Base-by-base conservation (phyloP, 1,140 invertebrate genomes). In the Lineus longissimus region DNA sequence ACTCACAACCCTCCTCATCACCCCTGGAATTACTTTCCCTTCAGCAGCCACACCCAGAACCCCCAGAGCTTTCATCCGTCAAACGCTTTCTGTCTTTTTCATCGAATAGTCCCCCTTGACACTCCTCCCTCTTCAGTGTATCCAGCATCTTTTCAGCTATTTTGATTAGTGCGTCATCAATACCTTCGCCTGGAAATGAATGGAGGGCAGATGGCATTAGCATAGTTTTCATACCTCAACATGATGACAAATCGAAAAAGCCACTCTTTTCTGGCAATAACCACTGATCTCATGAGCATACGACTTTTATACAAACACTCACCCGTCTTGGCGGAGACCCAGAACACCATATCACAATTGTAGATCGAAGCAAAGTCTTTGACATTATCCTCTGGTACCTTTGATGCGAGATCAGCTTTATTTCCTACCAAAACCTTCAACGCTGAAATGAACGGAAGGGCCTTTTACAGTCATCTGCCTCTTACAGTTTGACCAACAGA, bases 261-360 rank as follows among this genome's bases (percentile, higher is more conserved):
- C 13, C 23, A 11, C 9, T 55, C 54, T 15, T 55, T 13, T 13
- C 15, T 13, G 23, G 22, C 11, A 17, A 11, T 15, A 15, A 11
- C 22, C 13, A 23, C 15, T 15, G 23, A 15, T 17, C 15, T 15
- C 11, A 25, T 11, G 11, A 23, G 11, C 11, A 13, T 15, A 13
- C 22, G 11, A 55, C 15, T 13, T 15, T 11, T 11, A 55, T 23
- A 15, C 11, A 19, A 27, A 17, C 23, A 19, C 63, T 19, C 55
- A 72, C 72, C 70, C 36, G 72, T 72, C 33, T 66, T 65, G 13
- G 72, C 70, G 2, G 70, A 72, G 2, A 66, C 59, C 0, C 64
- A 25, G 51, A 71, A 72, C 2, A 63, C 56, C 29, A 47, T 40
- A 27, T 72, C 66, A 59, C 70, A 72, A 31, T 66, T 55, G 57